These are phyloP conservation scores for Athripsodes cinereus DNA, from an alignment of 2,888 invertebrate species.

Conservation along the genomic window DNA sequence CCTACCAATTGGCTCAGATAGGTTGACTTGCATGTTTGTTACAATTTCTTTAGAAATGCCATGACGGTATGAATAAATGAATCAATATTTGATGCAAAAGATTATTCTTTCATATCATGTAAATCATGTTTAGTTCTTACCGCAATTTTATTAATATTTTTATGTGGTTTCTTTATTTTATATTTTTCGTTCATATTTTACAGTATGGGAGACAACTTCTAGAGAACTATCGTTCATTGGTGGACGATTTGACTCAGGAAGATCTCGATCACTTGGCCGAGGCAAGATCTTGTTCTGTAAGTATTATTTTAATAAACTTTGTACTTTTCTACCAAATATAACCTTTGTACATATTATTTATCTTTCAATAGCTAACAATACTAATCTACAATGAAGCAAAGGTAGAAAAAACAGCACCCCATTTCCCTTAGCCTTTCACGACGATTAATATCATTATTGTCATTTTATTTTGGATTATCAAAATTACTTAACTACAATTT, in stretches of 20 bases:
- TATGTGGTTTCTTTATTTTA: too few relatives aligned
- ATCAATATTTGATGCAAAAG: too few relatives aligned
- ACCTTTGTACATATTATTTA: background rate
- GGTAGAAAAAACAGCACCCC: background rate
- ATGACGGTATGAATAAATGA: too few relatives aligned
- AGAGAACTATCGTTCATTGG: slow-evolving; percentile 78
- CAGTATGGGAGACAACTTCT: slow-evolving; percentile 74
- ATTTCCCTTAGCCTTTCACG: background rate
- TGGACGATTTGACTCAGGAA: slow-evolving; percentile 80
- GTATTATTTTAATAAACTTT: slow-evolving; percentile 33
- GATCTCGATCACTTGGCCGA: slow-evolving; percentile 76
- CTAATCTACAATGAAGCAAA: background rate
- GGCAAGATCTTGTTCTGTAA: slow-evolving; percentile 79
- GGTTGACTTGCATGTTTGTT: background rate
- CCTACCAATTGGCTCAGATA: background rate
- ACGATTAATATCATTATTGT: background rate
- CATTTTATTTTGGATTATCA: too few relatives aligned
- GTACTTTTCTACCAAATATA: background rate
- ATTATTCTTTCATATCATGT: too few relatives aligned
- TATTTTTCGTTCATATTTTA: too few relatives aligned
- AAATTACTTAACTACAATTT: too few relatives aligned
- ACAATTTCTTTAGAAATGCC: too few relatives aligned
- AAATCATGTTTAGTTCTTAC: too few relatives aligned
- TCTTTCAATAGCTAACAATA: background rate
- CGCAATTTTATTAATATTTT: too few relatives aligned